Conservation (phyloP, 2,113 vertebrate species). For the Himantopus leucocephalus region DNA sequence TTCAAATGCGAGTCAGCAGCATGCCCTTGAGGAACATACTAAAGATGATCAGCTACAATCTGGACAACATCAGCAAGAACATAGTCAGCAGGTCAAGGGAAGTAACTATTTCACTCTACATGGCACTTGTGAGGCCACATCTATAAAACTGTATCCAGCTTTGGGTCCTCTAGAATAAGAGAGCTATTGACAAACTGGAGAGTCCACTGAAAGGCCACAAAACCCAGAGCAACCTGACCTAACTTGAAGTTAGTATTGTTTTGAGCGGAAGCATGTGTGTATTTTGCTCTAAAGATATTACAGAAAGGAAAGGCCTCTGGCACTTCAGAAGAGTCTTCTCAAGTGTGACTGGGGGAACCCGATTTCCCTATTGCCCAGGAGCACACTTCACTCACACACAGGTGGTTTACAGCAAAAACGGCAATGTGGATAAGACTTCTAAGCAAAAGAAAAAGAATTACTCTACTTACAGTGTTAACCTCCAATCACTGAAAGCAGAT, state of each 20-base stretch:
- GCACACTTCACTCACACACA: not conserved
- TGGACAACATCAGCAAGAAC: not conserved
- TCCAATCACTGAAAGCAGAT: not conserved
- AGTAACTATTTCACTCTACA: not conserved
- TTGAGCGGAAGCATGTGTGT: not conserved
- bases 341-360: not conserved
- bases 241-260: not conserved
- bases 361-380: not conserved
- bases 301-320: not conserved
- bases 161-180: not conserved
- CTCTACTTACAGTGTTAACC: not conserved
- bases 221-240: not conserved
- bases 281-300: not conserved
- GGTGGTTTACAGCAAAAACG: not conserved
- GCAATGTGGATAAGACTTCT: not conserved
- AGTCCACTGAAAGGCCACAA: not conserved
- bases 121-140: not conserved
- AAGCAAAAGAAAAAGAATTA: not conserved
- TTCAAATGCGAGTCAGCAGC: not conserved
- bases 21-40: no score
- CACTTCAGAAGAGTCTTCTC: not conserved
- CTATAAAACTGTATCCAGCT: not conserved
- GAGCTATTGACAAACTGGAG: not conserved
- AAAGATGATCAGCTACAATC: not conserved
- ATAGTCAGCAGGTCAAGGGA: not conserved